Conservation (phyloP, 1,140 invertebrate species). For the Sycobia sp. region DNA sequence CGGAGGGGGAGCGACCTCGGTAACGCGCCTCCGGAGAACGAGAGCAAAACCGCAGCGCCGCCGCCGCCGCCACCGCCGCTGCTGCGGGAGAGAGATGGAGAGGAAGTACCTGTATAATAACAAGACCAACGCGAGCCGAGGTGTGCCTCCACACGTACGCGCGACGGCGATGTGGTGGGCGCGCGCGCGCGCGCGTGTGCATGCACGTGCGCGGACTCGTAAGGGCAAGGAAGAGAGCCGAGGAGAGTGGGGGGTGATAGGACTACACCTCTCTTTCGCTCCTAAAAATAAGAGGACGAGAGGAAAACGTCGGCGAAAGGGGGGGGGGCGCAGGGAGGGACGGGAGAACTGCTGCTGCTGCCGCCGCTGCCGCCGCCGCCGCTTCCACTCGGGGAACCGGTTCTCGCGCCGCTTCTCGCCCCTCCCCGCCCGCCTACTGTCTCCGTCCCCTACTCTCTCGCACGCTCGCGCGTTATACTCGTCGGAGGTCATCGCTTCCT, state of each 20-base stretch:
- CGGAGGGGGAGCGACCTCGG: no score
- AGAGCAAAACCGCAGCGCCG: neutral
- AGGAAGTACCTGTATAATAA: constrained; percentile 35
- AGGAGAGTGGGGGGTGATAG: no score
- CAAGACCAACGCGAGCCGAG: constrained; percentile 29
- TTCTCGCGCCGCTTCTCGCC: constrained; percentile 31
- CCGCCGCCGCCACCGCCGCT: neutral
- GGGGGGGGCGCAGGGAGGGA: constrained; percentile 32
- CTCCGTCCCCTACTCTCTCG: constrained; percentile 13
- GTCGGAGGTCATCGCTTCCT: constrained; percentile 26
- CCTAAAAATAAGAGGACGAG: constrained; percentile 27
- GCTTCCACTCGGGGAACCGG: constrained; percentile 43
- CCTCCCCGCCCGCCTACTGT: neutral
- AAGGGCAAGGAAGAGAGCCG: constrained; percentile 10
- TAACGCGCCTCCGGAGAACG: neutral
- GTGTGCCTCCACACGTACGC: no score
- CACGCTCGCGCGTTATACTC: constrained; percentile 10
- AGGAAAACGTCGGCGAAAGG: constrained; percentile 27
- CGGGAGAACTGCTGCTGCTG: constrained; percentile 18
- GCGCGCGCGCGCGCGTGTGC: constrained; percentile 13
- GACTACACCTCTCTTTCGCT: constrained; percentile 12
- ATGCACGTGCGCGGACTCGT: neutral
- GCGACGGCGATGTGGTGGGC: no score
- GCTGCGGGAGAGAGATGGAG: constrained; percentile 5
- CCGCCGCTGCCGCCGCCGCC: no score